Conservation (phyloP, 2,113 vertebrate species). For the Lasiurus cinereus region DNA sequence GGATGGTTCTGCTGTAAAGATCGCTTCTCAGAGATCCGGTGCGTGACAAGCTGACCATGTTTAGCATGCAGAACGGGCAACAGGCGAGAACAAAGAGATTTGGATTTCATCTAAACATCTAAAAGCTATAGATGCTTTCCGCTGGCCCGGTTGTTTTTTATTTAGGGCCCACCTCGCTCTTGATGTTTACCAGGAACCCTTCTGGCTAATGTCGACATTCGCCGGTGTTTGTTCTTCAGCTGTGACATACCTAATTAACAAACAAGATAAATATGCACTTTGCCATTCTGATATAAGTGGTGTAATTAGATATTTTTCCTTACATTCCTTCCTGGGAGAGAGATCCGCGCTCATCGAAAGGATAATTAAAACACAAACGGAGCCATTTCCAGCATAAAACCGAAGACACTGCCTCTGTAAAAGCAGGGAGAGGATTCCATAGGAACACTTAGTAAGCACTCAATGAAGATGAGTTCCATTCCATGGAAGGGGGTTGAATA, state of each 20-base stretch:
- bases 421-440: slow-evolving; percentile 67
- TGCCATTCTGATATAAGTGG: slow-evolving; percentile 65
- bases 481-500: slow-evolving; percentile 64
- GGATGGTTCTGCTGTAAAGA: not conserved
- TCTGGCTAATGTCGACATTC: slow-evolving; percentile 71
- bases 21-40: not conserved
- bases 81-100: slow-evolving; percentile 33
- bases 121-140: slow-evolving; percentile 28
- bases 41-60: not conserved
- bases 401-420: slow-evolving; percentile 58
- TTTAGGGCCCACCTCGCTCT: slow-evolving; percentile 58
- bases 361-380: slow-evolving; percentile 64
- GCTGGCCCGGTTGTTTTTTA: slow-evolving; percentile 5
- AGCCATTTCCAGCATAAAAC: slow-evolving; percentile 60
- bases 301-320: slow-evolving; percentile 76
- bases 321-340: slow-evolving; percentile 70
- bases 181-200: slow-evolving; percentile 69
- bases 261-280: slow-evolving; percentile 77
- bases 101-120: slow-evolving; percentile 46
- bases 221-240: slow-evolving; percentile 71
- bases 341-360: slow-evolving; percentile 68
- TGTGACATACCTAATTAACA: slow-evolving; percentile 81
- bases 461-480: slow-evolving; percentile 65
- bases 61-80: not conserved
- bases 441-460: slow-evolving; percentile 44